Base-by-base conservation (phyloP, 92 coral and sea anemone genomes). In the Metridium senile region DNA sequence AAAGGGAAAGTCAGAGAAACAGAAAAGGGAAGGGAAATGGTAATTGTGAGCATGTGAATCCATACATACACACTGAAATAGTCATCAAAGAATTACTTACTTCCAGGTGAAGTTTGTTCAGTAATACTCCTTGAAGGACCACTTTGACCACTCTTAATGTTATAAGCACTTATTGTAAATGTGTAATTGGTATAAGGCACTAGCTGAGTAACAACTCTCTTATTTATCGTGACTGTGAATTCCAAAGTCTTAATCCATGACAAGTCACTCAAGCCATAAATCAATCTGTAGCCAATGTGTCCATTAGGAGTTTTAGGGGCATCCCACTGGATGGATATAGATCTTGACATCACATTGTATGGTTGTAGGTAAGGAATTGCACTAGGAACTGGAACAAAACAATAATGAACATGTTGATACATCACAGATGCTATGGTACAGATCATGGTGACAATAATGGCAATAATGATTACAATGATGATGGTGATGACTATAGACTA, bases 141-240 rank as follows among this genome's bases (percentile, higher is more conserved):
- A 34, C 65, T 66, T 19, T 76, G 35, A 1, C 75, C 76, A 53
- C 71, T 87, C 58, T 39, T 80, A 73, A 90, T 47, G 89, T 90
- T 90, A 80, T 84, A 87, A 0, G 96, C 88, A 29, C 59, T 61
- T 47, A 90, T 88, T 13, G 81, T 67, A 46, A 90, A 80, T 18
- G 80, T 73, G 68, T 90, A 90, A 9, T 57, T 11, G 7, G 82
- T 81, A 49, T 34, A 84, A 33, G 96, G 77, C 58, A 81, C 49
- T 58, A 90, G 75, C 9, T 28, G 30, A 9, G 26, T 19, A 20
- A 89, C 78, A 17, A 26, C 0, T 49, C 17, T 65, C 7, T 11
- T 17, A 0, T 20, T 22, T 2, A 18, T 56, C 11, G 20, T 20
- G 26, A 53, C 81, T 6, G 47, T 45, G 25, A 74, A 39, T 27